These are phyloP conservation scores for Heliconius sara DNA, from an alignment of 2,888 invertebrate genomes.

Conservation along the genomic window DNA sequence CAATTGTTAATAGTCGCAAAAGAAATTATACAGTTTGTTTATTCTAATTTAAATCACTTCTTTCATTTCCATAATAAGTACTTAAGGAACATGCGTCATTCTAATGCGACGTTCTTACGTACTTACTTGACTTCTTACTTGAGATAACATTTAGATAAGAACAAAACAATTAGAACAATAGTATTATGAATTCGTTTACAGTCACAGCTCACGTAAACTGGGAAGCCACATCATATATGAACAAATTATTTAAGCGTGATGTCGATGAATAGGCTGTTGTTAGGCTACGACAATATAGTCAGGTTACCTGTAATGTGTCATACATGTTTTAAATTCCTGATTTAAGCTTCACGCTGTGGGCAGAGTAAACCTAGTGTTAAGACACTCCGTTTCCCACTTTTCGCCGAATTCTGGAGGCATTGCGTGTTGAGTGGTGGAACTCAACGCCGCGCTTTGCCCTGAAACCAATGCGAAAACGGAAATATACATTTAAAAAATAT, in stretches of 20 bases:
- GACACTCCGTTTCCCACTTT: no score
- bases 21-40: neutral
- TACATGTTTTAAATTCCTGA: neutral
- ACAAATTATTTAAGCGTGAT: neutral
- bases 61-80: constrained; percentile 35
- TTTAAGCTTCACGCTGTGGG: no score
- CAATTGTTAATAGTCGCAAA: neutral
- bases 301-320: neutral
- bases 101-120: constrained; percentile 21
- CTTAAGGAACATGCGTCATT: constrained; percentile 20
- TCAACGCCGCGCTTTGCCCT: no score
- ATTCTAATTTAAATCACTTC: constrained; percentile 34
- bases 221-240: constrained; percentile 3
- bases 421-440: no score
- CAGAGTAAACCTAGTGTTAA: no score
- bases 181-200: constrained; percentile 24
- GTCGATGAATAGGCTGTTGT: neutral
- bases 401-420: no score
- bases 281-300: neutral
- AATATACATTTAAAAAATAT: no score
- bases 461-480: no score
- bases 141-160: constrained; percentile 25
- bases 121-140: constrained; percentile 24
- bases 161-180: constrained; percentile 20
- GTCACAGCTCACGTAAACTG: constrained; percentile 15